Evolutionary conservation across 35 echinoderm and acorn worm species (phyloP).

Genomic region (Holothuria glaberrima): DNA sequence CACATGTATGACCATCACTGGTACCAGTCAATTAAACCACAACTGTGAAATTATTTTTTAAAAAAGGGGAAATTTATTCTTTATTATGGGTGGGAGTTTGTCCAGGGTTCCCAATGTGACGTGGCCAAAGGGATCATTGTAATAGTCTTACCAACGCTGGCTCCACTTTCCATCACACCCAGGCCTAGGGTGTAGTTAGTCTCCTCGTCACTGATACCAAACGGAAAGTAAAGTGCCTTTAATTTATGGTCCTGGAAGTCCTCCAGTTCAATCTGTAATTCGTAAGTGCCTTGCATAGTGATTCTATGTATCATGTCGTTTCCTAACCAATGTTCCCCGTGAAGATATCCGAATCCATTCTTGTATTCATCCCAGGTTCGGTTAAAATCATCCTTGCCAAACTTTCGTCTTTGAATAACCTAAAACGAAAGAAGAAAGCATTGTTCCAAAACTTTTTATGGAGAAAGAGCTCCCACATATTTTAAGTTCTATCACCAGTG

Average conservation of each 20-base stretch:
- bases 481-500: too few relatives aligned
- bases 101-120: too few relatives aligned
- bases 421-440: not conserved
- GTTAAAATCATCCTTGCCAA: slow-evolving; percentile 50
- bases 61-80: too few relatives aligned
- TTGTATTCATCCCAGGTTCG: slow-evolving; percentile 64
- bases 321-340: slow-evolving; percentile 69
- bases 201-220: slow-evolving; percentile 49
- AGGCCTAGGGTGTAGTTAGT: slow-evolving; percentile 59
- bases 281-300: slow-evolving; percentile 68
- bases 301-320: slow-evolving; percentile 65
- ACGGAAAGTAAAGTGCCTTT: slow-evolving; percentile 36
- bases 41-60: too few relatives aligned
- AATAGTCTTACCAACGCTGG: not conserved
- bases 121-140: not conserved
- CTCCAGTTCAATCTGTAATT: slow-evolving; percentile 50
- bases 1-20: too few relatives aligned
- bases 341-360: slow-evolving; percentile 59
- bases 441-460: too few relatives aligned
- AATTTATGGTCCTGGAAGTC: slow-evolving; percentile 27
- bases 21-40: too few relatives aligned
- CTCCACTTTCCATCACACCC: slow-evolving; percentile 34
- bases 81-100: too few relatives aligned
- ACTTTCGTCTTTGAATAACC: slow-evolving; percentile 61
- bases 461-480: too few relatives aligned